Base-by-base conservation (phyloP, 2,113 vertebrate genomes). In the Petaurus breviceps region DNA sequence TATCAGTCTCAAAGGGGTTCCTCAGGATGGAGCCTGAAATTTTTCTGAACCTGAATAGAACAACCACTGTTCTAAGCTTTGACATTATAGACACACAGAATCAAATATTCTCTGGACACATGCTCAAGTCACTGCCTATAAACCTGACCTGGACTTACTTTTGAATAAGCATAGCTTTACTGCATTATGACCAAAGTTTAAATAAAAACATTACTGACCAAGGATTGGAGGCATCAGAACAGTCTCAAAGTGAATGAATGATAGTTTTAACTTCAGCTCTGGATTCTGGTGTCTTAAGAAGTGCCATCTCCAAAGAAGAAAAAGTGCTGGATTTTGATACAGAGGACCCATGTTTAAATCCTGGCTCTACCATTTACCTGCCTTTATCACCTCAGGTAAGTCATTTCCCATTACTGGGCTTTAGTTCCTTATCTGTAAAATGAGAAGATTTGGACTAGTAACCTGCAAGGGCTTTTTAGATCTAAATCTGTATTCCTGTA, bases 1-100 rank as follows among this genome's bases (percentile, higher is more conserved):
- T 92, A 90, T 90, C 94, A 97, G 90, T 90, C 94, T 97, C 94
- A 89, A 50, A 54, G 94, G 97, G n/a, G 5, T 84, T 84, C 37
- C 37, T 77, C 68, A 84, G 25, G 97, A 92, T 89, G 93, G 90
- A 90, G 93, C 90, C 8, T 54, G 51, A 91, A 96, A 90, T 92
- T 89, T 31, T 68, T 96, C 57, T 89, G 92, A 91, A 54, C 94
- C 90, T 91, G 61, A 52, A 51, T 26, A 93, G 94, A 90, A 95
- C 91, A 51, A 89, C 23, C 91, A 10, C 90, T 94, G 54, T 94
- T 93, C 53, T 22, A 90, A 93, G 94, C 93, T 92, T 57, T 92
- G 68, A 91, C 52, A 55, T 94, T 57, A 46, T 89, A 46, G 57
- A 23, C 2, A 91, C 89, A 49, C 25, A 0, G 96, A 51, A 10